Conservation (phyloP, 1,140 invertebrate genomes). For the Hermatobates lingyangjiaoensis region DNA sequence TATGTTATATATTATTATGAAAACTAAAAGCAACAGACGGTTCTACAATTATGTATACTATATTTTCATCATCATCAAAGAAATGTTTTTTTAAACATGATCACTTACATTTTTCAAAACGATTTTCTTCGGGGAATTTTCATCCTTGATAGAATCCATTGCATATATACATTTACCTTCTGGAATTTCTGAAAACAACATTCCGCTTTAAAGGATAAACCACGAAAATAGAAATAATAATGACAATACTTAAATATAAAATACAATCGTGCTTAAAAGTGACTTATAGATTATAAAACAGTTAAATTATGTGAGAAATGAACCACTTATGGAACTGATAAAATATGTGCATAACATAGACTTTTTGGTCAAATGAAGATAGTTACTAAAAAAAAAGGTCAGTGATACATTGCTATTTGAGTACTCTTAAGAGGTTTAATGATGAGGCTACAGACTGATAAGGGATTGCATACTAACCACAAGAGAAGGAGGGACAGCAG, state of each 20-base stretch:
- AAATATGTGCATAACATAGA: too few relatives aligned
- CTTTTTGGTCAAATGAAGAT: too few relatives aligned
- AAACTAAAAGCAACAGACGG: too few relatives aligned
- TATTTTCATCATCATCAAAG: background rate
- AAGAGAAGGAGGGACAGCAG: constrained; percentile 45
- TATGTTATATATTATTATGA: too few relatives aligned
- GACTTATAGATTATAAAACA: background rate
- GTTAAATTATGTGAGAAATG: background rate
- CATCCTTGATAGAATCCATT: constrained; percentile 13
- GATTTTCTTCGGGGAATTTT: background rate
- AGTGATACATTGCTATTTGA: too few relatives aligned
- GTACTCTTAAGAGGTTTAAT: too few relatives aligned
- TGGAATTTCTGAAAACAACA: constrained; percentile 32
- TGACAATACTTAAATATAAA: background rate
- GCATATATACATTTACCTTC: constrained; percentile 46
- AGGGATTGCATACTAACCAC: constrained; percentile 40
- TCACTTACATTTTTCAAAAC: background rate
- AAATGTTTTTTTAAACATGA: background rate
- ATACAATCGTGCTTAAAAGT: background rate
- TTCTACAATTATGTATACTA: background rate
- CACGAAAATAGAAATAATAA: background rate
- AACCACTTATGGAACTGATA: too few relatives aligned
- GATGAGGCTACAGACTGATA: too few relatives aligned
- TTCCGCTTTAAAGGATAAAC: background rate
- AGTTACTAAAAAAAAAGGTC: too few relatives aligned